Base-by-base conservation (phyloP, 1,140 invertebrate genomes). In the Camponotus pennsylvanicus region DNA sequence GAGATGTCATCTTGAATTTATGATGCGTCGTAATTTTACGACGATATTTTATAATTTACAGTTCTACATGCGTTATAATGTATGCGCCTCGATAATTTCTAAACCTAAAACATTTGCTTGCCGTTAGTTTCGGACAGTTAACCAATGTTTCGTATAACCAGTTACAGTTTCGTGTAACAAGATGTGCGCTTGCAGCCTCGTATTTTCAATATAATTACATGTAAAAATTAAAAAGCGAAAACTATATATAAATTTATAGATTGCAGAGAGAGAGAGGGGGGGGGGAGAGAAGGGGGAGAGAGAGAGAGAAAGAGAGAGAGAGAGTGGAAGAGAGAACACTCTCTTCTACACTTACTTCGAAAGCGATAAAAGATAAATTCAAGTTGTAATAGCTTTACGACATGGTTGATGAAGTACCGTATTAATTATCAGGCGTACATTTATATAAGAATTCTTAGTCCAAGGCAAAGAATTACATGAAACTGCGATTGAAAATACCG, bases 41-140 rank as follows among this genome's bases (percentile, higher is more conserved):
- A 37, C 55, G n/a, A 70, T 87, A 82, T 91, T 92, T 85, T 84
- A 86, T 86, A 88, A 90, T 91, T 91, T 85, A 73, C 63, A 91
- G 87, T 91, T 92, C 89, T 88, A 86, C 80, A 78, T 77, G 83
- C 77, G 37, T 34, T 13, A 45, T 45, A 45, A 11, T 9, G 9
- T 69, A 86, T 66, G 18, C 4, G 67, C 82, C 64, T 63, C 84
- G 75, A 86, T 88, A 91, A 89, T 90, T 91, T 66, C 45, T 27
- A 27, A 27, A 18, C 34, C 2, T 32, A 8, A 52, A 21, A 37
- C 5, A 34, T 27, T 52, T 13, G n/a, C 6, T 73, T 11, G 32
- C 9, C 40, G 52, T 3, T 21, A 69, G 11, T 55, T 66, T 57
- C n/a, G 15, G 45, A 42, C 32, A 80, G 64, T 80, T 80, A 55